phyloP scores from a whole-genome alignment of 2,888 invertebrate genomes.

The Apocheima hispidaria region DNA sequence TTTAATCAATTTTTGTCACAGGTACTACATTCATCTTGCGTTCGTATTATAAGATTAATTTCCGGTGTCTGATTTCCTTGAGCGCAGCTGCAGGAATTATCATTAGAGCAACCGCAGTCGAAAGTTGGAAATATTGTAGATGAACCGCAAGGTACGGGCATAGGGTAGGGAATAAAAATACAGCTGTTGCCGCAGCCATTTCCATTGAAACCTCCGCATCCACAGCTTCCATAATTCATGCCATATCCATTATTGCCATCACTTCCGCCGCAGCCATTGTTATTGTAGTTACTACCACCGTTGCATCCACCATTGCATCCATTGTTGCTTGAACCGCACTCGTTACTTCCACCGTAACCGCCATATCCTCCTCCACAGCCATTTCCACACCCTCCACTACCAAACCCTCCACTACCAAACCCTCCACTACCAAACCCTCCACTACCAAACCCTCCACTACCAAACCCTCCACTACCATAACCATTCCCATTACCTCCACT shows the following conservation, averaged over 20 bases:
- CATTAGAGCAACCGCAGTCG: not conserved
- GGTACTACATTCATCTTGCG: not conserved
- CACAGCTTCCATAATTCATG: not conserved
- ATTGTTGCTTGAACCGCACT: slow-evolving; percentile 22
- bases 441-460: slow-evolving; percentile 29
- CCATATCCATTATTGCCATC: slow-evolving; percentile 11
- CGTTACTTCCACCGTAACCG: slow-evolving; percentile 29
- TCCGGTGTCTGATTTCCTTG: not conserved
- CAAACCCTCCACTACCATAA: slow-evolving; percentile 17
- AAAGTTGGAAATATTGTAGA: not conserved
- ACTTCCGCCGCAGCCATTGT: not conserved
- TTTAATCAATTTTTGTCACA: not conserved
- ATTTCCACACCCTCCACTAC: slow-evolving; percentile 21
- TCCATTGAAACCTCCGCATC: slow-evolving; percentile 14
- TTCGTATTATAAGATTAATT: slow-evolving; percentile 12
- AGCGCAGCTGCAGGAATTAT: not conserved
- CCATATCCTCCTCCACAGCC: slow-evolving; percentile 31
- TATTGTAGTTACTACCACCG: slow-evolving; percentile 19
- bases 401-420: slow-evolving; percentile 30
- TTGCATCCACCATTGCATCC: slow-evolving; percentile 19
- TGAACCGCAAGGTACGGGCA: slow-evolving; percentile 18
- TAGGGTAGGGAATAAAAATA: slow-evolving; percentile 25
- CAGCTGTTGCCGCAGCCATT: slow-evolving; percentile 15
- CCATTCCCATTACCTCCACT: slow-evolving; percentile 16
- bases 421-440: slow-evolving; percentile 8